Evolutionary conservation across 2,888 invertebrate genomes (phyloP), one percentile per base, ranked within the genome.

Genomic region (Andrena praecox): DNA sequence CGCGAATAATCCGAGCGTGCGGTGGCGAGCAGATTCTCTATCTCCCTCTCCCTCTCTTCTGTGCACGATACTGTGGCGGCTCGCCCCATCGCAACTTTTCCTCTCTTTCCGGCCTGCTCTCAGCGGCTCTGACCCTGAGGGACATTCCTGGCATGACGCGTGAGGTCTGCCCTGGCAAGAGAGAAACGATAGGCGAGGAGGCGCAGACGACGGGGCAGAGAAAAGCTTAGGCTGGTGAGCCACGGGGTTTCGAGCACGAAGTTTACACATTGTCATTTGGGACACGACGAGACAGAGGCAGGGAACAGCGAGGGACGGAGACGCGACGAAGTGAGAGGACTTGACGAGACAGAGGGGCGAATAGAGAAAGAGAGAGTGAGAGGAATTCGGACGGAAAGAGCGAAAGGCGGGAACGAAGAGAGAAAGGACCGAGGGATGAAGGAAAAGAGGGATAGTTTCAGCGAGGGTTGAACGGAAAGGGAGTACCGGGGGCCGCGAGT

Each of bases 191-290:
- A 66, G 64, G 54, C 72, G 71, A 79, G 72, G 82, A 68, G 62
- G 56, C 62, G 54, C 77, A 56, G 68, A 52, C 62, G 48, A 64
- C 63, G 68, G 80, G 80, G 42, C 76, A 78, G 84, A 66, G 78
- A 82, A 85, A 85, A 84, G 88, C 85, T 86, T 67, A 79, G 86
- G 77, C 79, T 75, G 86, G 82, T 83, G 86, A 88, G 86, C 82
- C 87, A 84, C 87, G 82, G 87, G 88, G 87, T 87, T 89, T 89
- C 75, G 88, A 86, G 86, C 86, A 84, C 85, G 80, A 90, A 90
- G 90, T 90, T 90, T 89, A 87, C 90, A 87, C 90, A 90, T 90
- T 89, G 90, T 90, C 90, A 90, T 90, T 89, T 89, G 86, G 88
- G 89, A 86, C 86, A 82, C 78, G 82, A 54, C 67, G 69, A 67